Base-by-base conservation (phyloP, 2,888 invertebrate species). In the Lycophotia porphyrea region DNA sequence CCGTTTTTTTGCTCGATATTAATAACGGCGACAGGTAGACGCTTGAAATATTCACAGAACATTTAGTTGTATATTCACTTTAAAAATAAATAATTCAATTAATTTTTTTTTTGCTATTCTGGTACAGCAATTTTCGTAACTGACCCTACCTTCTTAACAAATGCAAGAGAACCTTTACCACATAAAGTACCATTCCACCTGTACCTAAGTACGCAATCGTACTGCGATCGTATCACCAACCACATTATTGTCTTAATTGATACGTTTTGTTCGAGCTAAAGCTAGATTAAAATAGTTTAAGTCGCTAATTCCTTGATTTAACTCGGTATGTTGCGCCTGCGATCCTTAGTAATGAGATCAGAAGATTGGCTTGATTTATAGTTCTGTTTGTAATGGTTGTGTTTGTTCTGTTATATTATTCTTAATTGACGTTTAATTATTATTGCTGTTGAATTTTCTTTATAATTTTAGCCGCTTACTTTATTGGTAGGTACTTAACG, bases 211-310 rank as follows among this genome's bases (percentile, higher is more conserved):
- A 76, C 79, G 68, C 74, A 39, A 39, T 36, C 5, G 71, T 67
- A 71, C 52, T 47, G n/a, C 47, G 87, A 87, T 87, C 63, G 74
- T 83, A 87, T 87, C 87, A 52, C 44, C 88, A 80, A 88, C 89
- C 91, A 90, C 91, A 92, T 92, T 92, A 94, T 93, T 92, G 92
- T 91, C 92, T 94, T 94, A 94, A 94, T 94, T 94, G 94, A 94
- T 93, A 92, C 92, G 93, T 94, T 93, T 91, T 88, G 90, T 89
- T 84, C 80, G 79, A 74, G 76, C 80, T 34, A 71, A 65, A 39
- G 77, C 75, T 77, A 82, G 84, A 87, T 87, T 88, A 88, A 88
- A 86, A 87, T 83, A 81, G 85, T 88, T 87, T 80, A 86, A 84
- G 84, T 87, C 80, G 87, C 90, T 90, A 90, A 90, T 89, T 90